Evolutionary conservation across 2,797 vertebrate genomes (phyloP), one percentile per base, ranked within the genome.

Genomic region (Melanotaenia maccullochi): DNA sequence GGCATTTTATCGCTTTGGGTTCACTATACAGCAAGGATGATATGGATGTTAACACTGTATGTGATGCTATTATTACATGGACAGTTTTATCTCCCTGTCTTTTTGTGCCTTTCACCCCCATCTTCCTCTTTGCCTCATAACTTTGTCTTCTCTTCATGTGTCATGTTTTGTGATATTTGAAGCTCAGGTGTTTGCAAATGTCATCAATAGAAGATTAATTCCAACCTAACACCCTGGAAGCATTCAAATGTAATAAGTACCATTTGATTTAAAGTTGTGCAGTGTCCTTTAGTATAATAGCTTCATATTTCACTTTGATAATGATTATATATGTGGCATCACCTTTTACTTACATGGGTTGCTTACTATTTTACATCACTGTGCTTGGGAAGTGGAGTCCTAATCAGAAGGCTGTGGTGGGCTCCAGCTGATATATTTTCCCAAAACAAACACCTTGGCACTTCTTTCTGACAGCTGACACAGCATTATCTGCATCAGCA

Each of bases 111-210:
- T 20, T 60, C 57, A 40, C 9, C 11, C 36, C 33, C 52, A 33
- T 63, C 36, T 13, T 14, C 52, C 54, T 40, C 30, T 30, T 51
- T 2, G 12, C 18, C 60, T 76, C 52, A 33, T 20, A 51, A 60
- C 55, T 42, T 58, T 68, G n/a, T 35, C 33, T 40, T 76, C 35
- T 60, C 62, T 66, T 72, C 42, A 62, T 25, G 42, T 81, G 73
- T 79, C 68, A 49, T 42, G 38, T 32, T 73, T 72, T 71, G 76
- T 55, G 66, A 75, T 87, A 86, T 88, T 87, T 87, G 81, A 77
- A 75, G 64, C 79, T 68, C 40, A 36, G 72, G 72, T 65, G 62
- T 85, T 81, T 80, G 60, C 63, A 65, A 75, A 78, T 9, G 14
- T 61, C 82, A 76, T 85, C 85, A 83, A 44, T 62, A 30, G 24